Evolutionary conservation across 2,888 invertebrate species (phyloP).

Genomic region (Heliconius ismenius): DNA sequence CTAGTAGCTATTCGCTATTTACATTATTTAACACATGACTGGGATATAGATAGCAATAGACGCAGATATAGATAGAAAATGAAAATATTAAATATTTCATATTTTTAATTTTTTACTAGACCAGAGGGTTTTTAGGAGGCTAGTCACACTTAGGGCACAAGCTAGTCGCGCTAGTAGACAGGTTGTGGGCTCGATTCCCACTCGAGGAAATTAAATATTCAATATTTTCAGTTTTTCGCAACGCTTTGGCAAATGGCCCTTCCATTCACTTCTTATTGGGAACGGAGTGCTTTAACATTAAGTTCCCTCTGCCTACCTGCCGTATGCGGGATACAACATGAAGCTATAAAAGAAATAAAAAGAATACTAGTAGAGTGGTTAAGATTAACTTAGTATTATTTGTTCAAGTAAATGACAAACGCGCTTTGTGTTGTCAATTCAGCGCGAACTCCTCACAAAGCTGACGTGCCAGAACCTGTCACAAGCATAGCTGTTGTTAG

Average conservation of each 20-base stretch:
- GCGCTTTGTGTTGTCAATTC: conserved; percentile 36
- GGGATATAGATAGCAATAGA: too few species aligned
- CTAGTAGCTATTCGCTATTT: too few species aligned
- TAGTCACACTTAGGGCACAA: neutral
- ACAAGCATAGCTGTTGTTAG: conserved; percentile 32
- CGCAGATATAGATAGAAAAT: too few species aligned
- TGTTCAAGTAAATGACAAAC: conserved; percentile 24
- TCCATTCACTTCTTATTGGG: neutral
- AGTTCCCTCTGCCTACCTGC: neutral
- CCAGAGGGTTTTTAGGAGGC: neutral
- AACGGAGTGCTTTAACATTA: neutral
- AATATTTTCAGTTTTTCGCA: too few species aligned
- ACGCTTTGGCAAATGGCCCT: too few species aligned
- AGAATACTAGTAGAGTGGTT: neutral
- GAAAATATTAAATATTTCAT: too few species aligned
- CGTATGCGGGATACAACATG: neutral
- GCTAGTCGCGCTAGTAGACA: neutral
- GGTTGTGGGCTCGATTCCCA: too few species aligned
- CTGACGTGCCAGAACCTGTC: conserved; percentile 13
- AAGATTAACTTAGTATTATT: neutral
- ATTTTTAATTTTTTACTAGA: too few species aligned
- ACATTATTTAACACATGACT: too few species aligned
- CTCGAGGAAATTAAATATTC: too few species aligned
- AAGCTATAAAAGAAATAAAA: too few species aligned
- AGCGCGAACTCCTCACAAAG: conserved; percentile 27